phyloP scores from a whole-genome alignment of 2,797 vertebrate species.

The Antrozous pallidus region DNA sequence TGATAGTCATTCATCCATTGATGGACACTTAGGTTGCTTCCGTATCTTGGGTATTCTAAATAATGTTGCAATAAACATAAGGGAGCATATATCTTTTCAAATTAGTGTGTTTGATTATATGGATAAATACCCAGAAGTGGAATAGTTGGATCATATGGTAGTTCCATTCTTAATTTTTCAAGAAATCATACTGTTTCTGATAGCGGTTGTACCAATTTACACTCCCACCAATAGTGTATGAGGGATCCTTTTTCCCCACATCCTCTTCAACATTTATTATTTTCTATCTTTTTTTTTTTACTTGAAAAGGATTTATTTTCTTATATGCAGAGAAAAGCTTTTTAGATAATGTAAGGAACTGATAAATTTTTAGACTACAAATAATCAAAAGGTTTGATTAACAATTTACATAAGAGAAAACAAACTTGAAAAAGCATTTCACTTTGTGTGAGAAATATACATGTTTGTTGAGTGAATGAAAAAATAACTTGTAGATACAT shows the following conservation, averaged over 20 bases:
- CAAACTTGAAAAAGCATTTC: too few relatives aligned
- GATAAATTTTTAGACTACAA: too few relatives aligned
- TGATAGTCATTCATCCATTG: neutral
- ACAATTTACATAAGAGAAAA: too few relatives aligned
- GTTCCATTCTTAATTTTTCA: neutral
- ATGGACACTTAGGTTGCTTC: neutral
- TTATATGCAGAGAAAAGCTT: too few relatives aligned
- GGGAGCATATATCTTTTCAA: neutral
- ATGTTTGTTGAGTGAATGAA: too few relatives aligned
- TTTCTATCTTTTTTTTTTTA: neutral
- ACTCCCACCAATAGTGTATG: neutral
- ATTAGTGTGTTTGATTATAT: neutral
- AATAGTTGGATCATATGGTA: neutral
- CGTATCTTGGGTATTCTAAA: neutral
- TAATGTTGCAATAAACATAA: neutral
- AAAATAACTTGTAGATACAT: too few relatives aligned
- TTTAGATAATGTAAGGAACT: too few relatives aligned
- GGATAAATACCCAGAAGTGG: neutral
- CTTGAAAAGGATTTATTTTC: too few relatives aligned
- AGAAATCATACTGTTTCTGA: neutral
- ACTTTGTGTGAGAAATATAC: too few relatives aligned
- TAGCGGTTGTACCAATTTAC: neutral
- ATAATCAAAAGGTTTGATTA: too few relatives aligned
- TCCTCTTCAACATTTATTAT: neutral
- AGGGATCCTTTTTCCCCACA: neutral